These are phyloP conservation scores for Antennarius striatus DNA, from an alignment of 2,113 vertebrate species.

Conservation along the genomic window DNA sequence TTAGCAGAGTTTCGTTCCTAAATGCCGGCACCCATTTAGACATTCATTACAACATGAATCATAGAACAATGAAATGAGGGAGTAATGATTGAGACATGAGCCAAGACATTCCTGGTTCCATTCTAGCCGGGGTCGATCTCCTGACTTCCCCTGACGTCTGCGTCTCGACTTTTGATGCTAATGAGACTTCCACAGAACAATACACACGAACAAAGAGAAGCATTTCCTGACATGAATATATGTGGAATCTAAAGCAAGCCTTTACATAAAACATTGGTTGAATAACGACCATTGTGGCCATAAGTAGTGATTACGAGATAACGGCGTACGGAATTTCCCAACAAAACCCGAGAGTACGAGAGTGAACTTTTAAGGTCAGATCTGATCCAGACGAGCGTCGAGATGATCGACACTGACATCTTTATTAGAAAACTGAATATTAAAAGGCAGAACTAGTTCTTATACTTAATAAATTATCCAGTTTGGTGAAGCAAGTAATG, in stretches of 20 bases:
- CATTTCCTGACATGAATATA: background rate
- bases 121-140: background rate
- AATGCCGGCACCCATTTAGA: background rate
- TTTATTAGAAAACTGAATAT: too few relatives aligned
- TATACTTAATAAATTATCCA: too few relatives aligned
- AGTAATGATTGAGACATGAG: background rate
- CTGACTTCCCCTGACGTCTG: background rate
- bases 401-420: too few relatives aligned
- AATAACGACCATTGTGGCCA: background rate
- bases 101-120: background rate
- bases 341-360: too few relatives aligned
- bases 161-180: too few relatives aligned
- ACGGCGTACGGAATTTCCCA: too few relatives aligned
- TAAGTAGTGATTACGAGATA: background rate
- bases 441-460: too few relatives aligned
- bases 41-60: background rate
- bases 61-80: background rate
- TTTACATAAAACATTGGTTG: background rate
- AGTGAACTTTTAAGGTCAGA: too few relatives aligned
- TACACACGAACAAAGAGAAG: too few relatives aligned
- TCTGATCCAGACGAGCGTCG: too few relatives aligned
- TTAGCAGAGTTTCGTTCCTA: background rate
- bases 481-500: too few relatives aligned
- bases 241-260: background rate
- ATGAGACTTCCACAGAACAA: too few relatives aligned